These are phyloP conservation scores for Drosophila nigricruria DNA, from an alignment of 2,888 invertebrate species.

Conservation along the genomic window DNA sequence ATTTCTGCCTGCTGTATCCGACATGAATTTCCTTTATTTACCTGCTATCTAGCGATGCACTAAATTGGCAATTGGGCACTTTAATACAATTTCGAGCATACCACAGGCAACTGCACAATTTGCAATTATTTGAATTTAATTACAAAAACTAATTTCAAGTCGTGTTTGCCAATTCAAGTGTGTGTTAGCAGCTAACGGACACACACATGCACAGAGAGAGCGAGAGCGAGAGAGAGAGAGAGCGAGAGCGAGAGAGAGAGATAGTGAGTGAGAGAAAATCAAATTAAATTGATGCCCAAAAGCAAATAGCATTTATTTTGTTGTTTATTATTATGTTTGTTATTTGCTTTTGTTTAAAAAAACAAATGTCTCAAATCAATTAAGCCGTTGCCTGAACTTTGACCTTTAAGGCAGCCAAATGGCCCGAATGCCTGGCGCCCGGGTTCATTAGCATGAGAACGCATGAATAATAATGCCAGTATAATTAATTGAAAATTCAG, in stretches of 20 bases:
- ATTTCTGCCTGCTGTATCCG: too few species aligned
- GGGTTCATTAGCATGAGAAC: slow-evolving; percentile 39
- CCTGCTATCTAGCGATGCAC: background rate
- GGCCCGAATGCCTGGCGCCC: background rate
- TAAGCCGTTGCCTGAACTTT: slow-evolving; percentile 46
- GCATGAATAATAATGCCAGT: slow-evolving; percentile 49
- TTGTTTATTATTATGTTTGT: slow-evolving; percentile 9
- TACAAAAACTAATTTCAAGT: slow-evolving; percentile 20
- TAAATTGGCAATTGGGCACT: slow-evolving; percentile 5
- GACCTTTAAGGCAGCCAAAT: slow-evolving; percentile 12
- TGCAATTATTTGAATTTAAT: slow-evolving; percentile 17
- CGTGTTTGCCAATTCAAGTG: slow-evolving; percentile 14
- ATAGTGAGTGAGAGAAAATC: background rate
- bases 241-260: background rate
- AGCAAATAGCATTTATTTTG: slow-evolving; percentile 3
- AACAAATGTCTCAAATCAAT: slow-evolving; percentile 51
- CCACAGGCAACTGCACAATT: background rate
- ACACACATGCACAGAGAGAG: background rate
- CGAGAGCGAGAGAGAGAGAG: background rate
- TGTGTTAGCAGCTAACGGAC: background rate
- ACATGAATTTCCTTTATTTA: background rate
- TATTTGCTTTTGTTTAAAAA: slow-evolving; percentile 30
- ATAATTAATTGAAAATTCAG: slow-evolving; percentile 44
- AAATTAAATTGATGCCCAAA: slow-evolving; percentile 3
- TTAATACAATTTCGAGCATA: background rate